These are phyloP conservation scores for Danio aesculapii DNA, from an alignment of 2,797 vertebrate genomes.

Conservation along the genomic window DNA sequence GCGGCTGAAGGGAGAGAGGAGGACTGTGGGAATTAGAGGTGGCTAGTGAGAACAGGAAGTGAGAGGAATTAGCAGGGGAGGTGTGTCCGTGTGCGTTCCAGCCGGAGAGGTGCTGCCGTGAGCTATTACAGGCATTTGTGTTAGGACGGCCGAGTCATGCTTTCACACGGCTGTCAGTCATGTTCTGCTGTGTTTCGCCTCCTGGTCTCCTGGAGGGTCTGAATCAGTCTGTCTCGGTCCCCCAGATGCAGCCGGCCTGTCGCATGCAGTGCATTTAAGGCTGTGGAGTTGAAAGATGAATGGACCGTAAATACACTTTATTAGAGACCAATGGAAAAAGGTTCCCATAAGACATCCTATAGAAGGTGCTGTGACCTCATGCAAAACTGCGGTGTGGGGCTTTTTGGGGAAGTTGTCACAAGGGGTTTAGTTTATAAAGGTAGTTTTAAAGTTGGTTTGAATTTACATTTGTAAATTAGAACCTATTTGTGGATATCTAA, in stretches of 20 bases:
- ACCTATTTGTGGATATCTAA: not conserved
- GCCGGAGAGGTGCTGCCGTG: constrained; percentile 7
- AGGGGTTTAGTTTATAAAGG: not conserved
- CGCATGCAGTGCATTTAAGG: constrained; percentile 26
- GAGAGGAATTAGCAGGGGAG: constrained; percentile 40
- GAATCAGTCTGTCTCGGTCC: constrained; percentile 1
- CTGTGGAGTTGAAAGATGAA: constrained; percentile 48
- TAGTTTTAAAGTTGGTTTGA: not conserved
- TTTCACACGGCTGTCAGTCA: constrained; percentile 5
- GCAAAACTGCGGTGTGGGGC: not conserved
- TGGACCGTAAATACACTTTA: constrained; percentile 55
- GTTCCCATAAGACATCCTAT: constrained; percentile 34
- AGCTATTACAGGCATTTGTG: constrained; percentile 5
- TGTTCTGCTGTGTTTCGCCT: not conserved
- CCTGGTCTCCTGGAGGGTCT: constrained; percentile 3
- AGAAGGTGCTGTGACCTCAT: not conserved
- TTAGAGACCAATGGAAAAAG: constrained; percentile 30
- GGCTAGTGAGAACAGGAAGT: constrained; percentile 18
- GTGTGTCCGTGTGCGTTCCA: constrained; percentile 14
- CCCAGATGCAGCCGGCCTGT: not conserved
- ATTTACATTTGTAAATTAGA: not conserved
- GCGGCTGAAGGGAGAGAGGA: constrained; percentile 27
- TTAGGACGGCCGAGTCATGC: not conserved
- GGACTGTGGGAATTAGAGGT: constrained; percentile 30
- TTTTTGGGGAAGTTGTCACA: not conserved